Base-by-base conservation (phyloP, 2,888 invertebrate species). In the Nomada ruficornis region DNA sequence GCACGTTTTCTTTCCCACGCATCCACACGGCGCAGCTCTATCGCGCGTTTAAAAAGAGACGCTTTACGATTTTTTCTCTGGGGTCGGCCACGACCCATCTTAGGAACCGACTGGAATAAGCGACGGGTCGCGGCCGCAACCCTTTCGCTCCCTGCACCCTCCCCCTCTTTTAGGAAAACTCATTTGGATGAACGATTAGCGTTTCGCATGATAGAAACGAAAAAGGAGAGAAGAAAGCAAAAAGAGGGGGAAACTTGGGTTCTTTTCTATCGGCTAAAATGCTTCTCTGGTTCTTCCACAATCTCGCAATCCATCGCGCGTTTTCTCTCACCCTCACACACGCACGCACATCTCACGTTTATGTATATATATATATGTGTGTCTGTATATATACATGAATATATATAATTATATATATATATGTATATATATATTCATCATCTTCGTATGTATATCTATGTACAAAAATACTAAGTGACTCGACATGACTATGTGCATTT, bases 401-500 rank as follows among this genome's bases (percentile, higher is more conserved):
- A 83, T 76, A 63, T 76, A 72, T 69, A 78, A 69, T 64, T n/a
- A n/a, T 68, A 74, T 77, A 65, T 72, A 70, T 67, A 80, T 76
- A 59, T 80, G 59, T 78, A 65, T 76, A 80, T 76, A 71, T 82
- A 85, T 84, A 64, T 78, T 69, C 68, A 74, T 77, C 73, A 80
- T 77, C 72, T 57, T 82, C 78, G 60, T 84, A 86, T 70, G 57
- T 84, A 88, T 84, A 85, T 60, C 82, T 93, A 92, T 93, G 70
- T 93, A 93, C 93, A 93, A 83, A 36, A 89, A 91, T 89, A 90
- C 88, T 92, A 91, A 90, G 91, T 94, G 94, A 94, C 94, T 94
- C 91, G 94, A 93, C 92, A 91, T 94, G 94, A 94, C 94, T 94
- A 94, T 92, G 89, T 91, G 88, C 89, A 92, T 91, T 90, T 88